Evolutionary conservation across 1,140 invertebrate genomes (phyloP).

Genomic region (Nephotettix cincticeps): DNA sequence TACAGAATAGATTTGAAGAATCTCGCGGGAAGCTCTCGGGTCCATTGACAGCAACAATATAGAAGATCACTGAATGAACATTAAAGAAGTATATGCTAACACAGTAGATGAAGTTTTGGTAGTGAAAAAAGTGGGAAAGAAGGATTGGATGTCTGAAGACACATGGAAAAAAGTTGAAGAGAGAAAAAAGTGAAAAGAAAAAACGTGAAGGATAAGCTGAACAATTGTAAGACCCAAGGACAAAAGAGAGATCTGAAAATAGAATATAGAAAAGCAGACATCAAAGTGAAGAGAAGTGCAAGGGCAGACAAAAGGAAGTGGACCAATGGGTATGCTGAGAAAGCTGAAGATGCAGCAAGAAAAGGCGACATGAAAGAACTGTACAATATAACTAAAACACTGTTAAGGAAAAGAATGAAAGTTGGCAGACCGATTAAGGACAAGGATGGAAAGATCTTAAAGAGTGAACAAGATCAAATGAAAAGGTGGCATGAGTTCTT

Average conservation of each 20-base stretch:
- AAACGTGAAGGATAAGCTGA: constrained; percentile 4
- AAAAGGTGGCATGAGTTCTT: constrained; percentile 24
- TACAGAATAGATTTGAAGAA: constrained; percentile 17
- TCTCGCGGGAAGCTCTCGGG: not conserved
- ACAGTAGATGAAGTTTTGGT: constrained; percentile 17
- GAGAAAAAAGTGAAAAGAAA: no score
- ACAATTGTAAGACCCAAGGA: not conserved
- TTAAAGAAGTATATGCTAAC: constrained; percentile 7
- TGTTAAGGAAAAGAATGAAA: constrained; percentile 10
- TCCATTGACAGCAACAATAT: constrained; percentile 9
- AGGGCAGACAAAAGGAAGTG: constrained; percentile 17
- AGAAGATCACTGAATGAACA: constrained; percentile 7
- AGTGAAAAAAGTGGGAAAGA: constrained; percentile 6
- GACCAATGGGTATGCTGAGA: constrained; percentile 3
- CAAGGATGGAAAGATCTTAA: not conserved
- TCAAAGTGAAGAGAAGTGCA: constrained; percentile 20
- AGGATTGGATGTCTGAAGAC: constrained; percentile 14
- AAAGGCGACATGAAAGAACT: constrained; percentile 13
- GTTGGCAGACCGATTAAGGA: constrained; percentile 9
- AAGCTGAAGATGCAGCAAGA: constrained; percentile 18
- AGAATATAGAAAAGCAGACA: constrained; percentile 1
- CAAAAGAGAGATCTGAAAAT: constrained; percentile 9
- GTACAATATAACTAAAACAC: constrained; percentile 21
- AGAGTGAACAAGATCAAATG: constrained; percentile 1
- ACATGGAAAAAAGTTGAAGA: constrained; percentile 5